Evolutionary conservation across 2,797 vertebrate genomes (phyloP), one percentile per base, ranked within the genome.

Genomic region (Anableps anableps): DNA sequence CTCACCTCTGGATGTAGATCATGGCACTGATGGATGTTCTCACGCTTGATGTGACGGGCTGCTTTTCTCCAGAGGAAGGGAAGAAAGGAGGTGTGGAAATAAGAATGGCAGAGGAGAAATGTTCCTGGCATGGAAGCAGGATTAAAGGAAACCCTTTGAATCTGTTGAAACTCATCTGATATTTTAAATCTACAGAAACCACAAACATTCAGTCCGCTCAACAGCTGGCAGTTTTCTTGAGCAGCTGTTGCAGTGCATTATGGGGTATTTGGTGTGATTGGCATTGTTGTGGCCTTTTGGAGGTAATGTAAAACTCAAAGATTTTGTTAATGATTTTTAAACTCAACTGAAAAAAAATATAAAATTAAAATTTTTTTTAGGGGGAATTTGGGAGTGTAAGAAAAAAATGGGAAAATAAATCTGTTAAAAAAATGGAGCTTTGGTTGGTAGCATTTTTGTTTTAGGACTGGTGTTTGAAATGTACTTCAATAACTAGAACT

Each of bases 21-120:
- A 45, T 19, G 23, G 74, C 83, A 83, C 87, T 91, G 91, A 93
- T 88, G 88, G 92, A 91, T 86, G 88, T 87, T 93, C 92, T 92
- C 89, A 90, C 88, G 85, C 83, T 84, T 41, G 8, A 72, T 77
- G 73, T 90, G 93, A 75, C 90, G 85, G 86, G 71, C 77, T 66
- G 82, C 79, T 85, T 81, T 85, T 85, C 80, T 83, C 48, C 77
- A 85, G 76, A 48, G 76, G 68, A 86, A 81, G 66, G 75, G n/a
- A 90, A 83, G 68, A 78, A 77, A 83, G 53, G 82, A 79, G 50
- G 82, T 77, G 82, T 23, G 78, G 72, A 85, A 58, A 50, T 47
- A 51, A 17, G 60, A 82, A 51, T 38, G 8, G 66, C 21, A 75
- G 6, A 45, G 64, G 10, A 55, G 34, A 38, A 72, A 75, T 76